Conservation (phyloP, 1,140 invertebrate species). For the Pseudomyrmex gracilis region DNA sequence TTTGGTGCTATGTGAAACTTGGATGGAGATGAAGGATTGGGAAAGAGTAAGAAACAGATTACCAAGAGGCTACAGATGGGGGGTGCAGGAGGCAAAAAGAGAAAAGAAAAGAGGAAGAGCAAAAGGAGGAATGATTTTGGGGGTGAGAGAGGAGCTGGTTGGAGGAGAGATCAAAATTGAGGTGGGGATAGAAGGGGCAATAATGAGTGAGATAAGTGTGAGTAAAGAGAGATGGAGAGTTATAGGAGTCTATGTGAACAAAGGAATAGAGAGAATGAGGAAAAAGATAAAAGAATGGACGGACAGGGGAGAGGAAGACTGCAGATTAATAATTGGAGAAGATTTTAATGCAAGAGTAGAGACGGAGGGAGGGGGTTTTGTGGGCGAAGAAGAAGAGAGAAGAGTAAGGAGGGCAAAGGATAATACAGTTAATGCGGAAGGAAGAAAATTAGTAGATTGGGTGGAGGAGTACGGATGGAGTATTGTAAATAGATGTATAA, state of each 20-base stretch:
- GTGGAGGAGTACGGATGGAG: not conserved
- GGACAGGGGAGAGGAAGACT: not conserved
- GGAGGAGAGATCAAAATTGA: not conserved
- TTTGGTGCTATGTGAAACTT: not conserved
- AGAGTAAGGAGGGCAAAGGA: not conserved
- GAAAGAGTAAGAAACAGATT: not conserved
- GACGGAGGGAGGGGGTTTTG: not conserved
- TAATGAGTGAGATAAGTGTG: not conserved
- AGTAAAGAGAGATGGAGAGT: not conserved
- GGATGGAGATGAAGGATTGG: not conserved
- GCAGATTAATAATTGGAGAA: not conserved
- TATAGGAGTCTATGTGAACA: not conserved
- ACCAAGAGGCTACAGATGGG: not conserved
- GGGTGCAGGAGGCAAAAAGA: not conserved
- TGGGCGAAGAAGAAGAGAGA: not conserved
- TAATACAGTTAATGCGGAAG: not conserved
- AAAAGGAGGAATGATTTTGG: not conserved
- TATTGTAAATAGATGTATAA: not conserved
- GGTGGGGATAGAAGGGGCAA: not conserved
- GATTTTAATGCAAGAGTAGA: not conserved
- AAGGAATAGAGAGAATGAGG: not conserved
- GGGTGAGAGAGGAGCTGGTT: not conserved
- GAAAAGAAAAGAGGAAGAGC: not conserved
- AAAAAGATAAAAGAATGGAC: not conserved
- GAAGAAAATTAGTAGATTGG: not conserved